Base-by-base conservation (phyloP, 2,113 vertebrate genomes). In the Equus przewalskii region DNA sequence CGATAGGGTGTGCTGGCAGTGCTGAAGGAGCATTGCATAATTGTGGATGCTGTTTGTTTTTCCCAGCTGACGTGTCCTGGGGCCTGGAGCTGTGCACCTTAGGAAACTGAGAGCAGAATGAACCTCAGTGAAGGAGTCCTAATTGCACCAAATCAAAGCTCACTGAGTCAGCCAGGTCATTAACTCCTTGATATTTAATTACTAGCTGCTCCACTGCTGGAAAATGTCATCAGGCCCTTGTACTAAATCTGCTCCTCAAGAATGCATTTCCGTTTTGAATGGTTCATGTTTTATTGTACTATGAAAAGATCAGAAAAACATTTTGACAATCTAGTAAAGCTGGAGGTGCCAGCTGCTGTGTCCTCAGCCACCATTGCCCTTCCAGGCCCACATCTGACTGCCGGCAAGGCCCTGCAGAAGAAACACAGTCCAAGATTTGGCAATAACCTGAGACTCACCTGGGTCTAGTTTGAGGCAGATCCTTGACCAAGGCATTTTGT, bases 141-240 rank as follows among this genome's bases (percentile, higher is more conserved):
- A 70, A 98, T 95, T 96, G 56, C 76, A 54, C 81, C 94, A 89
- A 96, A 98, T 79, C 89, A 84, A 92, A 97, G 94, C 83, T 97
- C 79, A 0, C 30, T 73, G 98, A 97, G 72, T 72, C 98, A 96
- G 95, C 75, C 54, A 76, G 56, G 81, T 89, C 51, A 26, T 98
- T 98, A 97, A 88, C 85, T 75, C 80, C 84, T 81, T 93, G 90
- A 79, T 95, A 96, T 93, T 98, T 96, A 65, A 97, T 98, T 97
- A 95, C 89, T 91, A 67, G 87, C 72, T 84, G 58, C 76, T 26
- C 70, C 0, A 7, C 51, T 78, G 83, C 95, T 96, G 83, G 94
- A 91, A 98, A 98, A 97, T 97, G 96, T 96, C 96, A 96, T 83
- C 81, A 26, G 69, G 76, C 30, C 28, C 85, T 73, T 11, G 1